phyloP scores from a whole-genome alignment of 2,888 invertebrate genomes.

The Drosophila nigritarsus region DNA sequence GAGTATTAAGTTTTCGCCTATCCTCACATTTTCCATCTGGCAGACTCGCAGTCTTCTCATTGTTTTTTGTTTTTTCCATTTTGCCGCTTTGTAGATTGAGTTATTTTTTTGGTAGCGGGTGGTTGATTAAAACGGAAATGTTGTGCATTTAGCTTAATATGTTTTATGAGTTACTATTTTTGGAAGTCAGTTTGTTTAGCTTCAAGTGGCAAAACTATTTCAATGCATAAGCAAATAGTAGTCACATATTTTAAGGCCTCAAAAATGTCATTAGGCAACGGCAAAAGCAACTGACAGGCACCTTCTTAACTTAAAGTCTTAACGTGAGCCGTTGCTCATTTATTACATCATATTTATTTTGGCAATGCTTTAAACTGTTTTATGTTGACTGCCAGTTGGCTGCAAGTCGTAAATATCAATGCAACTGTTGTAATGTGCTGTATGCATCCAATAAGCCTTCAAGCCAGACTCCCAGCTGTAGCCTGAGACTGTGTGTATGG shows the following conservation, averaged over 20 bases:
- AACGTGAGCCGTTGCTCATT: conserved; percentile 31
- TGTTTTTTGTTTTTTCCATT: conserved; percentile 26
- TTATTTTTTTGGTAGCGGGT: conserved; percentile 71
- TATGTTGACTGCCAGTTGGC: conserved; percentile 49
- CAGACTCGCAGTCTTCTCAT: conserved; percentile 11
- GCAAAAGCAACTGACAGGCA: conserved; percentile 27
- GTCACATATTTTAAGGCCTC: conserved; percentile 14
- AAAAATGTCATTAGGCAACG: conserved; percentile 52
- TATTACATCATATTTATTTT: conserved; percentile 72
- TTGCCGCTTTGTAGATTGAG: conserved; percentile 57
- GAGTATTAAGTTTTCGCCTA: conserved; percentile 20
- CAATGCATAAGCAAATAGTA: conserved; percentile 37
- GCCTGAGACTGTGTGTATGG: conserved; percentile 11
- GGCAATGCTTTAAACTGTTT: conserved; percentile 60
- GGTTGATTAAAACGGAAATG: conserved; percentile 82
- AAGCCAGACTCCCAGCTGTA: conserved; percentile 23
- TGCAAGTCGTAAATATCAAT: conserved; percentile 57
- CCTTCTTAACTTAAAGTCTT: conserved; percentile 52
- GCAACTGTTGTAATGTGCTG: conserved; percentile 47
- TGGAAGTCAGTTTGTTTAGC: conserved; percentile 9
- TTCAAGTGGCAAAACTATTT: conserved; percentile 54
- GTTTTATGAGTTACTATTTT: conserved; percentile 40
- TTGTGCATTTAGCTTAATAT: conserved; percentile 69
- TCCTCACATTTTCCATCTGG: background rate
- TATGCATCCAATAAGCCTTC: conserved; percentile 27